These are phyloP conservation scores for Cyphotilapia sp. DNA, from an alignment of 2,113 vertebrate genomes.

Conservation along the genomic window DNA sequence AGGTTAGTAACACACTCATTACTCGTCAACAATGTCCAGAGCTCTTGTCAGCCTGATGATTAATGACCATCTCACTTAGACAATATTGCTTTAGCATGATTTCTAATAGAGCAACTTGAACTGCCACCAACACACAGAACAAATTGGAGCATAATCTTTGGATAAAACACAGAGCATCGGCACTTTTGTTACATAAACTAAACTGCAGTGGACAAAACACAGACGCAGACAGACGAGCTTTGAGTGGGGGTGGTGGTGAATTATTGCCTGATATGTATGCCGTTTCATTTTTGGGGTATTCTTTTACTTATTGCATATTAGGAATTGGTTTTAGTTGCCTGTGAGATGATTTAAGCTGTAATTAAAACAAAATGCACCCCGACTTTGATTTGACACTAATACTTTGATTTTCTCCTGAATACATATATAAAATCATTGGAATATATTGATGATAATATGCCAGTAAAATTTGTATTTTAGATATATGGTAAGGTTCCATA, in stretches of 20 bases:
- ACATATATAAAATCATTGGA: background rate
- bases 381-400: background rate
- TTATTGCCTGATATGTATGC: background rate
- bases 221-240: background rate
- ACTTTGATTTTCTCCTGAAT: background rate
- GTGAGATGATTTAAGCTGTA: background rate
- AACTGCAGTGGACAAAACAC: slow-evolving; percentile 15
- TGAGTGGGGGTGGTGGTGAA: background rate
- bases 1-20: slow-evolving; percentile 55
- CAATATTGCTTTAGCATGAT: slow-evolving; percentile 56
- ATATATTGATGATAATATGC: background rate
- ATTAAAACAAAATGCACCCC: background rate
- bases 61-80: slow-evolving; percentile 53
- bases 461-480: background rate
- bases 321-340: background rate
- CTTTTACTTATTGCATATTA: background rate
- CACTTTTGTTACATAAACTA: background rate
- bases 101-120: slow-evolving; percentile 48
- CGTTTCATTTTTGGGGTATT: background rate
- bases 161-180: slow-evolving; percentile 45
- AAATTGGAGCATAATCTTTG: background rate
- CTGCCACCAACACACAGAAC: slow-evolving; percentile 23
- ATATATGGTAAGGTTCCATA: background rate
- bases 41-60: slow-evolving; percentile 61
- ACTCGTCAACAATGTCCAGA: slow-evolving; percentile 61